These are phyloP conservation scores for Neomicropteryx cornuta DNA, from an alignment of 1,140 invertebrate species.

Conservation along the genomic window DNA sequence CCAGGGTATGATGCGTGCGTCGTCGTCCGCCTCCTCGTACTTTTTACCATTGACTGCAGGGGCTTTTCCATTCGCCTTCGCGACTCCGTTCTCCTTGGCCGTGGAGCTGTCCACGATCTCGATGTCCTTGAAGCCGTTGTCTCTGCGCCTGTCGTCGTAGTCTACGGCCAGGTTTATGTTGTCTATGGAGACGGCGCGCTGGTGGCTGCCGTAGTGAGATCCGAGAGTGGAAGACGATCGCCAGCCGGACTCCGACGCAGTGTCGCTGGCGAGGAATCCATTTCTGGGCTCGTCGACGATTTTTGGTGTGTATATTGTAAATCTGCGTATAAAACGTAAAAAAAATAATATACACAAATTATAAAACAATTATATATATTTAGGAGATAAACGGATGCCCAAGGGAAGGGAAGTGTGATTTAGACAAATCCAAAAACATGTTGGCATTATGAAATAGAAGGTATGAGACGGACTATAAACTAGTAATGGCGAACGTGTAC, in stretches of 20 bases:
- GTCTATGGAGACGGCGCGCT: slow-evolving; percentile 46
- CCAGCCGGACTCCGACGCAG: slow-evolving; percentile 42
- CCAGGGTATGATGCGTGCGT: slow-evolving; percentile 72
- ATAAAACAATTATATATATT: no score
- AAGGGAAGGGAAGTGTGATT: no score
- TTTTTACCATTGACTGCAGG: slow-evolving; percentile 28
- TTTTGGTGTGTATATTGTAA: slow-evolving; percentile 54
- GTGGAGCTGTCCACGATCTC: slow-evolving; percentile 30
- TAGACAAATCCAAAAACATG: no score
- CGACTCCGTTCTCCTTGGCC: slow-evolving; percentile 15
- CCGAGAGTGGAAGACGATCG: slow-evolving; percentile 32
- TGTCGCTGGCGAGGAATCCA: slow-evolving; percentile 22
- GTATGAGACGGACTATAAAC: no score
- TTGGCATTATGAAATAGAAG: no score
- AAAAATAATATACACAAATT: no score
- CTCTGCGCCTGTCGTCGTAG: slow-evolving; percentile 27
- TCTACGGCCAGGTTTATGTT: slow-evolving; percentile 38
- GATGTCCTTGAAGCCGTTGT: slow-evolving; percentile 23
- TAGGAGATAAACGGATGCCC: no score
- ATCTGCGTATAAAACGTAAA: slow-evolving; percentile 40
- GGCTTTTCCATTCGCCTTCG: slow-evolving; percentile 13
- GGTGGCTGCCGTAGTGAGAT: slow-evolving; percentile 16
- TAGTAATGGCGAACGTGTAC: no score
- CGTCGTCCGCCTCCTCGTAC: slow-evolving; percentile 44
- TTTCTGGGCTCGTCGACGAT: slow-evolving; percentile 43